These are phyloP conservation scores for Mongoloraphidia duomilia DNA, from an alignment of 2,888 invertebrate species.

Conservation along the genomic window DNA sequence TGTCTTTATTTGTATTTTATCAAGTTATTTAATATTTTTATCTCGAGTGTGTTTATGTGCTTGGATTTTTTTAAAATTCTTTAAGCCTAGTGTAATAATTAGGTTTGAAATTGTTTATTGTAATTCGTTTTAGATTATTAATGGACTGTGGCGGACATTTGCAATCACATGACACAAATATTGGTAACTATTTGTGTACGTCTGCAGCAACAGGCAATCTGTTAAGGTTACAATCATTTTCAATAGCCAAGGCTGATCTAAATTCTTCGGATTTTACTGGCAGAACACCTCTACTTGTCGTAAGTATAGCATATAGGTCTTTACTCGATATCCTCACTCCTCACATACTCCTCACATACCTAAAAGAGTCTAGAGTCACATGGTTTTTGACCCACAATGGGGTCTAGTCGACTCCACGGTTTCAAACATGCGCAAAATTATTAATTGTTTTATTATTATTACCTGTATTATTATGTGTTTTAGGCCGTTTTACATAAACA, in stretches of 20 bases:
- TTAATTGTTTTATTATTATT: background rate
- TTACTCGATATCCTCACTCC: too few relatives aligned
- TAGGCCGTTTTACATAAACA: conserved; percentile 46
- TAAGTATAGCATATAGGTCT: background rate
- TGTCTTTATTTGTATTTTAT: too few relatives aligned
- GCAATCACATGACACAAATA: background rate
- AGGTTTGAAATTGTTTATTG: too few relatives aligned
- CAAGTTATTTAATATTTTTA: too few relatives aligned
- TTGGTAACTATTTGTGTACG: conserved; percentile 3
- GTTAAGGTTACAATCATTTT: background rate
- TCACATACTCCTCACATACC: too few relatives aligned
- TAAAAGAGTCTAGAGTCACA: too few relatives aligned
- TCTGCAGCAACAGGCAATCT: conserved; percentile 1
- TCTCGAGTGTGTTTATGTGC: background rate
- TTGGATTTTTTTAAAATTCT: background rate
- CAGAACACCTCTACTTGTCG: conserved; percentile 4
- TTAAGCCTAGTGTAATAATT: background rate
- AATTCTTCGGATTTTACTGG: conserved; percentile 3
- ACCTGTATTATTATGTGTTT: conserved; percentile 10
- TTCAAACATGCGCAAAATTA: background rate
- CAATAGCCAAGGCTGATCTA: conserved; percentile 5
- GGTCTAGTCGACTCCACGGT: too few relatives aligned
- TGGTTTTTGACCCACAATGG: too few relatives aligned
- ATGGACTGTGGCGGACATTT: conserved; percentile 5
- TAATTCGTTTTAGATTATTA: background rate